Percentiles rank a stretch among this genome's conserved stretches.
Evolutionary conservation across 1,140 invertebrate genomes (phyloP).

Genomic region (Zaprionus taronus): DNA sequence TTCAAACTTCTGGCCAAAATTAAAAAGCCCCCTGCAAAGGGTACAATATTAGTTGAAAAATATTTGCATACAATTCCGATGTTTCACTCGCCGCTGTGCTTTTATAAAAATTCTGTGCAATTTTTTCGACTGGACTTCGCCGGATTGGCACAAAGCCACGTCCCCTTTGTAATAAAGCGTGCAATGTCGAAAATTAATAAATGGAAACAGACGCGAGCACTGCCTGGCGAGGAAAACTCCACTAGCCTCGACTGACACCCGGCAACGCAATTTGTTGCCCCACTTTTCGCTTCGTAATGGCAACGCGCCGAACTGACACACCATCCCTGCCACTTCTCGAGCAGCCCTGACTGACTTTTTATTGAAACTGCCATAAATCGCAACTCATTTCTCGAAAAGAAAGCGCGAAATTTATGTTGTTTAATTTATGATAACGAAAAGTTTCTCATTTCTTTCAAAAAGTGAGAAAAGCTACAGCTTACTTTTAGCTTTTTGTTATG

Average conservation of each 20-base stretch:
- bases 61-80: conserved; percentile 56
- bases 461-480: not conserved
- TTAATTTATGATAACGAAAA: conserved; percentile 50
- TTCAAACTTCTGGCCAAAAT: not conserved
- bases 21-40: not conserved
- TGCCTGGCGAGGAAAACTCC: conserved; percentile 6
- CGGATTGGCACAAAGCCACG: conserved; percentile 54
- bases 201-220: conserved; percentile 46
- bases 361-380: conserved; percentile 68
- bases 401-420: conserved; percentile 43
- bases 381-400: conserved; percentile 34
- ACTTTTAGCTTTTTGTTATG: not conserved
- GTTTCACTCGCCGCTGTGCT: conserved; percentile 7
- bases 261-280: conserved; percentile 44
- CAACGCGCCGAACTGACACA: conserved; percentile 27
- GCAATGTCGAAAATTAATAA: conserved; percentile 77
- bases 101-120: conserved; percentile 15
- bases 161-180: conserved; percentile 57
- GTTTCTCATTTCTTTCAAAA: conserved; percentile 13
- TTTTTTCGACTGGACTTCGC: conserved; percentile 13
- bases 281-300: conserved; percentile 49
- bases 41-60: conserved; percentile 45
- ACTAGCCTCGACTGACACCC: conserved; percentile 25
- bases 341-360: conserved; percentile 33
- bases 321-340: conserved; percentile 26